phyloP scores from a whole-genome alignment of 2,113 vertebrate species.

The Sander lucioperca region DNA sequence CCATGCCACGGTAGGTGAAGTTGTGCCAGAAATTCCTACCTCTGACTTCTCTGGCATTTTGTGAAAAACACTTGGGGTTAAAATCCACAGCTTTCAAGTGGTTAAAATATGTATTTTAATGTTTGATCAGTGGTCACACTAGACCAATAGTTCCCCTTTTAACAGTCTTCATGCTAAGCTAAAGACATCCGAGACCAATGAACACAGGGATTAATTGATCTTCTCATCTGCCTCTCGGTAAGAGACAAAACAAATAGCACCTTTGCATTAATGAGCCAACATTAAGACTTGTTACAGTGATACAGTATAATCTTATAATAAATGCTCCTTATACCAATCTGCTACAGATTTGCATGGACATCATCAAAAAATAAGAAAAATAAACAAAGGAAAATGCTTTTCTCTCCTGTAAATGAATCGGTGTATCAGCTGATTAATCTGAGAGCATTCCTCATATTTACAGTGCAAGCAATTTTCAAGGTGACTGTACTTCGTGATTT shows the following conservation, averaged over 20 bases:
- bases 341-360: background rate
- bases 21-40: background rate
- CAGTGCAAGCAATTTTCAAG: conserved; percentile 46
- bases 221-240: background rate
- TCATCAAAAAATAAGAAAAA: background rate
- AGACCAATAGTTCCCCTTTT: background rate
- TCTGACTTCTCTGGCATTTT: background rate
- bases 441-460: conserved; percentile 9
- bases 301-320: background rate
- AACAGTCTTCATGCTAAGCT: background rate
- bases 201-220: background rate
- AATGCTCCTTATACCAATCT: background rate
- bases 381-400: background rate
- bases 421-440: background rate
- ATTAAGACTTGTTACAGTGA: background rate
- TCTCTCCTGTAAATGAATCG: background rate
- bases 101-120: background rate
- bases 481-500: conserved; percentile 58
- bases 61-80: background rate
- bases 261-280: background rate
- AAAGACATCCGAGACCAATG: background rate
- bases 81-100: background rate
- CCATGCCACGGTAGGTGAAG: no score
- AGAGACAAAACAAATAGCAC: background rate
- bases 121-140: background rate